Evolutionary conservation across 2,113 vertebrate genomes (phyloP).

Genomic region (Anseranas semipalmata): DNA sequence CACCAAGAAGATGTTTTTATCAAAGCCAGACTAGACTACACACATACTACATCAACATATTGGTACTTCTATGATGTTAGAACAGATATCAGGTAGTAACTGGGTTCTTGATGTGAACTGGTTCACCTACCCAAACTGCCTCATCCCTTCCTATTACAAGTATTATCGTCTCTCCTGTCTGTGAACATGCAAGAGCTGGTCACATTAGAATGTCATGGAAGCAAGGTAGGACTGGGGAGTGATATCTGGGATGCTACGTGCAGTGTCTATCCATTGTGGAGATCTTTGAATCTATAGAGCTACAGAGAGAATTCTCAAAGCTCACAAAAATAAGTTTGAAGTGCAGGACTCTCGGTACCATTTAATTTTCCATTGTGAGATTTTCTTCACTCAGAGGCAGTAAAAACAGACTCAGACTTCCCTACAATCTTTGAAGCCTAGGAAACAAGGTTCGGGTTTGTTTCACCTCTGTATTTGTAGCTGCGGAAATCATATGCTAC

Average conservation of each 20-base stretch:
- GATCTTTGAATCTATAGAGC: not conserved
- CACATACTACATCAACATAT: not conserved
- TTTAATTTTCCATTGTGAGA: not conserved
- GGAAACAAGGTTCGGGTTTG: not conserved
- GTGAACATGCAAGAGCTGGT: not conserved
- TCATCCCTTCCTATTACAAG: not conserved
- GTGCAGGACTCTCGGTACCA: not conserved
- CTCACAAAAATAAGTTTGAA: not conserved
- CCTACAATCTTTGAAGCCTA: not conserved
- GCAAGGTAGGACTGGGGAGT: not conserved
- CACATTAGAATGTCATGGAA: not conserved
- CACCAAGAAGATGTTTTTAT: not conserved
- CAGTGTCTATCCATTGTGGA: accelerated
- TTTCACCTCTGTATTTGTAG: not conserved
- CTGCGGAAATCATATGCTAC: accelerated
- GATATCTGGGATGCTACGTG: not conserved
- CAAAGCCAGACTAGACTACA: not conserved
- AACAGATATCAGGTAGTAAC: not conserved
- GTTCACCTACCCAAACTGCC: not conserved
- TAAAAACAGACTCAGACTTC: not conserved
- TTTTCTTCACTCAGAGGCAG: not conserved
- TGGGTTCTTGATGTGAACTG: not conserved
- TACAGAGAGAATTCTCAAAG: not conserved
- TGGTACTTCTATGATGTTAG: not conserved
- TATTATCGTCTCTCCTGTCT: not conserved